Evolutionary conservation across 2,797 vertebrate genomes (phyloP).

Genomic region (Ambastaia sidthimunki): DNA sequence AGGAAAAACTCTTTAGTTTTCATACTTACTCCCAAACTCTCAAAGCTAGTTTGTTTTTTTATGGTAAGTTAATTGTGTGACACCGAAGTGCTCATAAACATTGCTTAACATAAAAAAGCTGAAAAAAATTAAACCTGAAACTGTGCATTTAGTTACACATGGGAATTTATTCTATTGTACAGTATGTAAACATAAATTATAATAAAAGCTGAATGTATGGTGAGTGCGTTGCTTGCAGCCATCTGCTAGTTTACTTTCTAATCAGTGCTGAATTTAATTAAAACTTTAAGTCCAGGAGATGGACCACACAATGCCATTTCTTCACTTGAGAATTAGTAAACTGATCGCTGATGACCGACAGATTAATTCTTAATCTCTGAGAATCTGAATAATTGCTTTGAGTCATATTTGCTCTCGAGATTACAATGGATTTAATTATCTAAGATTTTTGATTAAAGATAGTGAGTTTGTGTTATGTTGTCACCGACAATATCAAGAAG

Average conservation of each 20-base stretch:
- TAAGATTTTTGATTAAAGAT: background rate
- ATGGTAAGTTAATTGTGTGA: no score
- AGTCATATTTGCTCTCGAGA: background rate
- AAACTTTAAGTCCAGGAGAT: slow-evolving; percentile 54
- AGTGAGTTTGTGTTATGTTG: background rate
- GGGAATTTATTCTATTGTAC: slow-evolving; percentile 54
- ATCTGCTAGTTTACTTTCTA: slow-evolving; percentile 52
- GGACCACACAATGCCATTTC: slow-evolving; percentile 36
- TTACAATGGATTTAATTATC: slow-evolving; percentile 5
- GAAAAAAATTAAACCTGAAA: no score
- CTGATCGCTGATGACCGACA: slow-evolving; percentile 25
- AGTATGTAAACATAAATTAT: slow-evolving; percentile 65
- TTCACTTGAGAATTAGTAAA: slow-evolving; percentile 37
- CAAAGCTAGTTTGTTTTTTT: no score
- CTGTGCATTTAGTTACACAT: background rate
- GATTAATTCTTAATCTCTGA: background rate
- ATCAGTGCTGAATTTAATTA: slow-evolving; percentile 59
- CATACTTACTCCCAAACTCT: no score
- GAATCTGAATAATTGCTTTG: background rate
- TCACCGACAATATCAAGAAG: background rate
- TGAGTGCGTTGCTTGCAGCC: slow-evolving; percentile 41
- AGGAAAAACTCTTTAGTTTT: no score
- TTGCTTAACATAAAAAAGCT: no score
- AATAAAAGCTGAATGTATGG: slow-evolving; percentile 63
- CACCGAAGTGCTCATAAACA: no score